These are phyloP conservation scores for Tuberolachnus salignus DNA, from an alignment of 2,888 invertebrate genomes.

Conservation along the genomic window DNA sequence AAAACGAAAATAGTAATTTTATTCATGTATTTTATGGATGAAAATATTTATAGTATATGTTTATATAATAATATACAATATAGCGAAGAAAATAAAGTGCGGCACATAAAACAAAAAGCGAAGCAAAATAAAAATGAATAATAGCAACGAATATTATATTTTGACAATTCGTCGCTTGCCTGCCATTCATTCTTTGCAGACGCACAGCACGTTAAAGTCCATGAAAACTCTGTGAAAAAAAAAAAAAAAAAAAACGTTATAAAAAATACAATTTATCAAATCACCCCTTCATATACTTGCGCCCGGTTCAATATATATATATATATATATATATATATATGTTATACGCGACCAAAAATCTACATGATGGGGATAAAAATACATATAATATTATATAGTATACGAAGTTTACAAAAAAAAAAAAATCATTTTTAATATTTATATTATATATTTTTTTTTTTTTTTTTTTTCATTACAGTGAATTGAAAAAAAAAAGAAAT, in stretches of 20 bases:
- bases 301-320: background rate
- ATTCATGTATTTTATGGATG: constrained; percentile 18
- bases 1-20: constrained; percentile 38
- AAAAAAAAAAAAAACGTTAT: constrained; percentile 30
- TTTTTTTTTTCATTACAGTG: background rate
- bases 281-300: constrained; percentile 34
- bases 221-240: constrained; percentile 28
- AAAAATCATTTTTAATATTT: constrained; percentile 37
- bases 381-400: constrained; percentile 31
- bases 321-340: constrained; percentile 3
- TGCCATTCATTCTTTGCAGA: constrained; percentile 49
- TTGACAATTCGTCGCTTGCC: constrained; percentile 52
- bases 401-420: constrained; percentile 36
- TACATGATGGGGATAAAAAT: constrained; percentile 40
- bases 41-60: constrained; percentile 33
- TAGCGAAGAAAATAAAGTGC: constrained; percentile 39
- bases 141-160: constrained; percentile 38
- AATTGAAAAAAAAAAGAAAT: constrained; percentile 46
- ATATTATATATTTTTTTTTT: background rate
- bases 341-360: background rate
- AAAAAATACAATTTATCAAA: constrained; percentile 51
- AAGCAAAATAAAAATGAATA: constrained; percentile 51
- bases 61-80: constrained; percentile 1
- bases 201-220: constrained; percentile 33
- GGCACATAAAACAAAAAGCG: constrained; percentile 33